A percentile compares a stretch with the other conserved stretches of the same genome.
phyloP scores from a whole-genome alignment of 1,140 invertebrate genomes.

The Homalodisca vitripennis region DNA sequence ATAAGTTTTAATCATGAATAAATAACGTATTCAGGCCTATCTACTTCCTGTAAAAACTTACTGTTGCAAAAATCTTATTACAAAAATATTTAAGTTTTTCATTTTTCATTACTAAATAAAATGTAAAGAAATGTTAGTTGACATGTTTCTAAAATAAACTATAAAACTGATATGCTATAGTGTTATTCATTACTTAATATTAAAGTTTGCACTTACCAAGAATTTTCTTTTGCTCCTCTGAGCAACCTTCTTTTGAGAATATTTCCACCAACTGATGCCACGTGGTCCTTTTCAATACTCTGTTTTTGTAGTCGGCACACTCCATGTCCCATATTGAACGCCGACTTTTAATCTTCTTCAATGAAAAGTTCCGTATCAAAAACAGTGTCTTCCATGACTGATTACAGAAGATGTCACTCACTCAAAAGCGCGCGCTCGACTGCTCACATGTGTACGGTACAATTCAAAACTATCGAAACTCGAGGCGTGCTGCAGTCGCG shows the following conservation, averaged over 20 bases:
- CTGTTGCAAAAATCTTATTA: not conserved
- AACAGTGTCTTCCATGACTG: too few species aligned
- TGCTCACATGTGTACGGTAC: not conserved
- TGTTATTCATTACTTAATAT: not conserved
- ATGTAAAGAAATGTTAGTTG: not conserved
- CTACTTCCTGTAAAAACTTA: too few species aligned
- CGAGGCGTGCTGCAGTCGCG: not conserved
- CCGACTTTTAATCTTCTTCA: slow-evolving; percentile 15
- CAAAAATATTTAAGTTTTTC: not conserved
- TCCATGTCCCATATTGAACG: slow-evolving; percentile 13
- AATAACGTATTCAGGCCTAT: too few species aligned
- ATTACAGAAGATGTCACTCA: not conserved
- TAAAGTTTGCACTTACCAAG: not conserved
- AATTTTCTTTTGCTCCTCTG: slow-evolving; percentile 10
- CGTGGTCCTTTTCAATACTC: slow-evolving; percentile 6
- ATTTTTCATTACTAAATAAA: not conserved
- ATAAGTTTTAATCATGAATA: too few species aligned
- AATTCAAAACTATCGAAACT: not conserved
- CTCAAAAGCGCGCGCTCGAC: not conserved
- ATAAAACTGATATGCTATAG: not conserved
- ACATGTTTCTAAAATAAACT: not conserved
- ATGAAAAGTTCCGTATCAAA: slow-evolving; percentile 15
- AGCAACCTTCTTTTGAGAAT: not conserved
- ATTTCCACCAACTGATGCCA: slow-evolving; percentile 8
- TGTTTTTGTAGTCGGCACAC: slow-evolving; percentile 5